Conservation (phyloP, 2,113 vertebrate genomes). For the Calyptommatus sinebrachiatus region DNA sequence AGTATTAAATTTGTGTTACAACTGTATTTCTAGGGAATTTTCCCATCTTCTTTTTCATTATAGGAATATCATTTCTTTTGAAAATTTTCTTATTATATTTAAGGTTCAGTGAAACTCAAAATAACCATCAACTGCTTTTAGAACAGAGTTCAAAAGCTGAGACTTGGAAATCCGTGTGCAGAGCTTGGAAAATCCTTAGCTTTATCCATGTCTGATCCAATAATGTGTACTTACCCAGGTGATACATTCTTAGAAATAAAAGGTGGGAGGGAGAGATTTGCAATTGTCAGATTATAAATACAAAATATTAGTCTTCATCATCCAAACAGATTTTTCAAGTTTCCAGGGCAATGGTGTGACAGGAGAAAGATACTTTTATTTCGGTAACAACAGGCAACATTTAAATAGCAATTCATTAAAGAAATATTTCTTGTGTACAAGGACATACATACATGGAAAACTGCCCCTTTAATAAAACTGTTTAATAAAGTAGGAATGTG, state of each 20-base stretch:
- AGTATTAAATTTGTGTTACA: no score
- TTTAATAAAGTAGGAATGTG: neutral
- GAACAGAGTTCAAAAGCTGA: neutral
- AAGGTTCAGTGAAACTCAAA: neutral
- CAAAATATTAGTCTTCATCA: constrained; percentile 18
- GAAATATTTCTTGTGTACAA: rapidly evolving
- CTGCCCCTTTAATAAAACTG: neutral
- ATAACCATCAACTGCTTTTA: constrained; percentile 8
- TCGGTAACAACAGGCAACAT: constrained; percentile 17
- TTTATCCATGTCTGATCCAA: constrained; percentile 2
- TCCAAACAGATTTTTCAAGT: neutral
- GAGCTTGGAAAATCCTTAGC: neutral
- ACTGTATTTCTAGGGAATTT: neutral
- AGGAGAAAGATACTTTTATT: constrained; percentile 34
- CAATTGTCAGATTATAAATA: constrained; percentile 19
- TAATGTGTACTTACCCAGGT: constrained; percentile 28
- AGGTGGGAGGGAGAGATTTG: neutral
- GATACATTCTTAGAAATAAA: constrained; percentile 32
- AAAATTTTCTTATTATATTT: neutral
- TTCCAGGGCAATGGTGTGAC: constrained; percentile 18
- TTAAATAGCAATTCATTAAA: neutral
- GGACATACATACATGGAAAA: neutral
- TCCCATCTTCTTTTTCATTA: neutral
- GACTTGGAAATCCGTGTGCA: neutral
- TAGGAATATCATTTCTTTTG: neutral